A percentile compares a stretch with the other conserved stretches of the same genome.
Evolutionary conservation across 2,797 vertebrate genomes (phyloP).

Genomic region (Syndactyla subalaris): DNA sequence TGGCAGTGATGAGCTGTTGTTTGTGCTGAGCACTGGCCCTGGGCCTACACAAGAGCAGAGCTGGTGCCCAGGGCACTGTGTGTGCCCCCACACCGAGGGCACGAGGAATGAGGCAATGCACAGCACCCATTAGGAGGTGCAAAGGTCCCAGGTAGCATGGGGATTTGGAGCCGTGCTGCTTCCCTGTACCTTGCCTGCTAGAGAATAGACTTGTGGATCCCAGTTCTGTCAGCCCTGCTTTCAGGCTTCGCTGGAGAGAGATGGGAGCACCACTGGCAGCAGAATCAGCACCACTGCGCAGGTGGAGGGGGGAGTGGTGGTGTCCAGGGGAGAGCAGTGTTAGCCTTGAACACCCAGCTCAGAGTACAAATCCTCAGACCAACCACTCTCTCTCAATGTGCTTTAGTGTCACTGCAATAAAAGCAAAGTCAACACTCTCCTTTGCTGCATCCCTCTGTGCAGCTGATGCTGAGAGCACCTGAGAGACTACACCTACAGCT

Average conservation of each 20-base stretch:
- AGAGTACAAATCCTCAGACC: background rate
- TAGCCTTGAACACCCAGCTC: background rate
- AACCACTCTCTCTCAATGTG: background rate
- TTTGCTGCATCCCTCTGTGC: background rate
- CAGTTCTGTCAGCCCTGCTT: background rate
- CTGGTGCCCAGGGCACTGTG: background rate
- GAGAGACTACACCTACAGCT: background rate
- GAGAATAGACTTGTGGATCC: background rate
- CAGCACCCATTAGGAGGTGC: background rate
- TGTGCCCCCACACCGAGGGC: rapidly evolving
- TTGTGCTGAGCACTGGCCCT: rapidly evolving
- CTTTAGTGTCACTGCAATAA: background rate
- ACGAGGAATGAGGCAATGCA: rapidly evolving
- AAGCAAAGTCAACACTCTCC: background rate
- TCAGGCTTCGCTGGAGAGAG: background rate
- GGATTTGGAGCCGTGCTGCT: background rate
- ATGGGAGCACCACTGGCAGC: background rate
- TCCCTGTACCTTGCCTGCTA: background rate
- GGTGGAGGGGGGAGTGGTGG: background rate
- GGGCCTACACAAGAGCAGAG: background rate
- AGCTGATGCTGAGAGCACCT: background rate
- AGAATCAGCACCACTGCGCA: rapidly evolving
- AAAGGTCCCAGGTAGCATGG: background rate
- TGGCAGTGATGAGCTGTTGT: background rate
- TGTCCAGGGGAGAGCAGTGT: background rate